A percentile compares a stretch with the other conserved stretches of the same genome.
phyloP scores from a whole-genome alignment of 2,888 invertebrate species.

The Pollenia angustigena region DNA sequence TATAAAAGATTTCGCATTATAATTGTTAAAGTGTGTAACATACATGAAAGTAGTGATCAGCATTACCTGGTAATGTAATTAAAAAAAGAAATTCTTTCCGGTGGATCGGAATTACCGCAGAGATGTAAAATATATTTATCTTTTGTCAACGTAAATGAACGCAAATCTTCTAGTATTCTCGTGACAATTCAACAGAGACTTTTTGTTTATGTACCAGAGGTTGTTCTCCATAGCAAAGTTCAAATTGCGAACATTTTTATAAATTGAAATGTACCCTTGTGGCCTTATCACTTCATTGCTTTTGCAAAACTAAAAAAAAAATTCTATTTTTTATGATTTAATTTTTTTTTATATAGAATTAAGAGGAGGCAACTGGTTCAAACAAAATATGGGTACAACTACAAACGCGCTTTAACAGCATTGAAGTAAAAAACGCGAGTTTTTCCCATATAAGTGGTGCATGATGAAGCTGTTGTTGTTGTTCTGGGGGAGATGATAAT shows the following conservation, averaged over 20 bases:
- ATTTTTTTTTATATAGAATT: conserved; percentile 56
- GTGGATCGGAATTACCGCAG: too few relatives aligned
- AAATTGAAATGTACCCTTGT: conserved; percentile 72
- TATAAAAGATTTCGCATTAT: too few relatives aligned
- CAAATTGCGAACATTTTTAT: conserved; percentile 19
- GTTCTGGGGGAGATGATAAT: not conserved
- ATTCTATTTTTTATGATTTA: conserved; percentile 68
- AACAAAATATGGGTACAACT: not conserved
- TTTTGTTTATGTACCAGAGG: not conserved
- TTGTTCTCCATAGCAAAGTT: conserved; percentile 21
- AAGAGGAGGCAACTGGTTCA: conserved; percentile 53
- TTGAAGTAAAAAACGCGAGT: conserved; percentile 54
- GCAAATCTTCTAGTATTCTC: too few relatives aligned
- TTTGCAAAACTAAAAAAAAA: conserved; percentile 54
- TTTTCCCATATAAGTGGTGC: conserved; percentile 67
- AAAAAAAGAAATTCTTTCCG: too few relatives aligned
- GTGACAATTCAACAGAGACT: too few relatives aligned
- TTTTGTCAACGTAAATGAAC: too few relatives aligned
- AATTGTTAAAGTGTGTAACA: too few relatives aligned
- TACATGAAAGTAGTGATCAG: too few relatives aligned
- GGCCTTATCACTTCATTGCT: conserved; percentile 70
- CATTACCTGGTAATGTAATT: too few relatives aligned
- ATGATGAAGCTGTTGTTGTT: conserved; percentile 38
- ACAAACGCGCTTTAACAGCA: not conserved
- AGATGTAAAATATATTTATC: too few relatives aligned